phyloP scores from a whole-genome alignment of 2,888 invertebrate genomes.

The Cheilosia urbana region DNA sequence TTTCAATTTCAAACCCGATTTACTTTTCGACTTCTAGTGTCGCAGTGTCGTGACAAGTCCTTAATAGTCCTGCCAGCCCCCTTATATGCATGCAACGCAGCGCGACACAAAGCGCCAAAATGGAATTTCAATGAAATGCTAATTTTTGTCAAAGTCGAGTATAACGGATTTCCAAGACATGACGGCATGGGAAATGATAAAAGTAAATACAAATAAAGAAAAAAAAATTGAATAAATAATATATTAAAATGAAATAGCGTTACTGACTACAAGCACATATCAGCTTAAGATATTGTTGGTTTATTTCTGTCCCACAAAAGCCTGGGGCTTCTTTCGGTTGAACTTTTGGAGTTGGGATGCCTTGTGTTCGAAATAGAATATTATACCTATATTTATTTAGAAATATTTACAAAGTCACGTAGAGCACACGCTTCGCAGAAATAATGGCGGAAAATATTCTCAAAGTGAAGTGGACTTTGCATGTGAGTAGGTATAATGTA shows the following conservation, averaged over 20 bases:
- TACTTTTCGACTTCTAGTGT: slow-evolving; percentile 73
- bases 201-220: slow-evolving; percentile 44
- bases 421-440: neutral
- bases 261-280: slow-evolving; percentile 9
- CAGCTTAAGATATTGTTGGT: slow-evolving; percentile 12
- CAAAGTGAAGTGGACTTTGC: too few relatives aligned
- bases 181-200: slow-evolving; percentile 56
- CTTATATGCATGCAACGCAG: slow-evolving; percentile 58
- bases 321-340: slow-evolving; percentile 24
- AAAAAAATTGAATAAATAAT: slow-evolving; percentile 39
- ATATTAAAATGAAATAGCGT: slow-evolving; percentile 16
- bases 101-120: slow-evolving; percentile 65
- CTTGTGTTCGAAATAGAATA: neutral
- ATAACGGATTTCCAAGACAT: slow-evolving; percentile 71
- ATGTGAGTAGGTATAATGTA: too few relatives aligned
- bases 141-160: slow-evolving; percentile 71
- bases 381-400: neutral
- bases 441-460: too few relatives aligned
- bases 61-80: slow-evolving; percentile 70
- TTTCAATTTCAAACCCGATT: slow-evolving; percentile 75
- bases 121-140: slow-evolving; percentile 76
- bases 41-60: slow-evolving; percentile 74
- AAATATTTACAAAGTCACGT: slow-evolving; percentile 38
- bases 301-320: slow-evolving; percentile 7
- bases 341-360: slow-evolving; percentile 20